A percentile compares a stretch with the other conserved stretches of the same genome.
Evolutionary conservation across 2,888 invertebrate species (phyloP).

Genomic region (Agonum fuliginosum): DNA sequence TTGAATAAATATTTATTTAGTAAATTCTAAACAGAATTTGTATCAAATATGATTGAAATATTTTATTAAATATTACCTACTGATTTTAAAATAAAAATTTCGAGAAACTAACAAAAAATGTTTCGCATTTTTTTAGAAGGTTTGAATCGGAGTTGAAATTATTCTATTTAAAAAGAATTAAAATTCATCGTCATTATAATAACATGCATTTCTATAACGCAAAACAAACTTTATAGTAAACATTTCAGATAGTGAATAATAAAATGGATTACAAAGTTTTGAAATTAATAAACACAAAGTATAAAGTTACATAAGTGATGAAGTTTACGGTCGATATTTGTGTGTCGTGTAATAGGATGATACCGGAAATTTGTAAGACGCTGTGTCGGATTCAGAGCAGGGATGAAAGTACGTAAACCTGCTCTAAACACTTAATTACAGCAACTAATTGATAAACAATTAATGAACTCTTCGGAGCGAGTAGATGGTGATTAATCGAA

Average conservation of each 20-base stretch:
- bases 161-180: no score
- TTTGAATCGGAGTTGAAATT: no score
- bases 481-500: slow-evolving; percentile 25
- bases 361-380: slow-evolving; percentile 23
- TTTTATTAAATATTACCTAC: no score
- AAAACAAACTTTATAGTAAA: no score
- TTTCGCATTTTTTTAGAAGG: no score
- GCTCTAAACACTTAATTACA: slow-evolving; percentile 33
- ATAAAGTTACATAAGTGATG: background rate
- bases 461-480: slow-evolving; percentile 34
- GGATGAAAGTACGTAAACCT: slow-evolving; percentile 18
- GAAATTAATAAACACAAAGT: background rate
- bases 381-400: background rate
- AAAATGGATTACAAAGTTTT: background rate
- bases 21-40: no score
- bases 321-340: background rate
- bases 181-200: no score
- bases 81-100: no score
- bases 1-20: no score
- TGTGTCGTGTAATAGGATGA: background rate
- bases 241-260: background rate
- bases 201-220: no score
- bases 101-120: no score
- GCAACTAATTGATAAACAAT: slow-evolving; percentile 25
- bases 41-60: no score